These are phyloP conservation scores for Elgaria multicarinata DNA, from an alignment of 2,113 vertebrate species.

Conservation along the genomic window DNA sequence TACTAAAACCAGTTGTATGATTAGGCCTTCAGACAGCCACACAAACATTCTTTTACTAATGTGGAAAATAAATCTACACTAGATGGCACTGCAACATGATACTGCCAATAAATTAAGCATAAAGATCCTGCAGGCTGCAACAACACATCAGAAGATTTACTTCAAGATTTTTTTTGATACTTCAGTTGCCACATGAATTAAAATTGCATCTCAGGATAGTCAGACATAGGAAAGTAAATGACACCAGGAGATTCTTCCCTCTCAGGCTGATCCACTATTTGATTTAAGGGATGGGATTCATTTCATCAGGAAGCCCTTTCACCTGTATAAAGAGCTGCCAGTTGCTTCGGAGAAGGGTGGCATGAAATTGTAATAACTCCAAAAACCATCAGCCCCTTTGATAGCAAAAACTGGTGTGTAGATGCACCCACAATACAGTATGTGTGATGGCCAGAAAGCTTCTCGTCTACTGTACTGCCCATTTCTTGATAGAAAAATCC, in stretches of 20 bases:
- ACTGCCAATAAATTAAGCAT: slow-evolving; percentile 6
- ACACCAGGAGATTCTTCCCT: not conserved
- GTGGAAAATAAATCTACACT: slow-evolving; percentile 41
- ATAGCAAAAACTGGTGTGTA: not conserved
- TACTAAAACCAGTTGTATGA: not conserved
- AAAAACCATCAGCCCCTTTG: not conserved
- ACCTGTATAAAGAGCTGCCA: not conserved
- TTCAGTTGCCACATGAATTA: not conserved
- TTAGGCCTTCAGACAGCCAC: not conserved
- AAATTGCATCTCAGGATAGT: accelerated
- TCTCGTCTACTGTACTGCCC: not conserved
- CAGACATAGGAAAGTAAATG: not conserved
- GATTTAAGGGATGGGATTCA: not conserved
- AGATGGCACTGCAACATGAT: slow-evolving; percentile 61
- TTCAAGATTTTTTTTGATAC: not conserved
- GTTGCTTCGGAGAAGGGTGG: not conserved
- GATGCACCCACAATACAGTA: not conserved
- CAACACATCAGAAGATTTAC: not conserved
- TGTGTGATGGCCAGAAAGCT: not conserved
- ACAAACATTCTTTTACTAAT: not conserved
- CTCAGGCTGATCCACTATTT: not conserved
- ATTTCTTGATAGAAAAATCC: not conserved
- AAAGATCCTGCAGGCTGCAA: not conserved
- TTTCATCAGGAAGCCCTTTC: not conserved
- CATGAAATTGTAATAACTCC: not conserved